Evolutionary conservation across 2,888 invertebrate species (phyloP), one percentile per base, ranked within the genome.

Genomic region (Chrysolina oricalcia): DNA sequence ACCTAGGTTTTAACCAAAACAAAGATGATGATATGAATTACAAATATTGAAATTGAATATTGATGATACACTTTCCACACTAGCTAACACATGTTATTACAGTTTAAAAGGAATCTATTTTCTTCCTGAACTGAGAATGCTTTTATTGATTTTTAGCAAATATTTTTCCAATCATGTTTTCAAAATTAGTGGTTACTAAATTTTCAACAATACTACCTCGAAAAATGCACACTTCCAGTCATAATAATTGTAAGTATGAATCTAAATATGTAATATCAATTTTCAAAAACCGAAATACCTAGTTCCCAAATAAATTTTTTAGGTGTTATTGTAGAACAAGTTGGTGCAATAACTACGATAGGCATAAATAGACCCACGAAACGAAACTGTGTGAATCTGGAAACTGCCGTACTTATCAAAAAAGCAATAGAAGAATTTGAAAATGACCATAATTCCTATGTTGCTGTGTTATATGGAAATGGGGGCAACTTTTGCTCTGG

Each of bases 401-500:
- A 89, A 2, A 95, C 96, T 3, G 92, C 95, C 0, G 86, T 89
- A 40, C 90, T 93, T 82, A 90, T 98, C 19, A 90, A 91, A 4
- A 90, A 91, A 41, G 96, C 96, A 0, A 92, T 98, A 68, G 90
- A 92, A 76, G 90, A 90, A 17, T 98, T 98, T 89, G 97, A 98
- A 80, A 91, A 93, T 41, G 96, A 98, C 86, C 88, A 91, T 0
- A 89, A 91, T 0, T 90, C 94, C 0, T 89, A 90, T 77, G 94
- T 94, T 5, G 95, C 94, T 9, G 93, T 99, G 1, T 89, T 99
- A 2, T 92, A 97, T 87, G 98, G 98, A 9, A 92, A 93, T 84
- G 97, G 98, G n/a, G 98, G 98, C 0, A 95, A 94, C 73, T 98
- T 99, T 88, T 98, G 97, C 88, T 93, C 98, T 2, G 98, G 98